Base-by-base conservation (phyloP, 2,113 vertebrate genomes). In the Cinclus mexicanus region DNA sequence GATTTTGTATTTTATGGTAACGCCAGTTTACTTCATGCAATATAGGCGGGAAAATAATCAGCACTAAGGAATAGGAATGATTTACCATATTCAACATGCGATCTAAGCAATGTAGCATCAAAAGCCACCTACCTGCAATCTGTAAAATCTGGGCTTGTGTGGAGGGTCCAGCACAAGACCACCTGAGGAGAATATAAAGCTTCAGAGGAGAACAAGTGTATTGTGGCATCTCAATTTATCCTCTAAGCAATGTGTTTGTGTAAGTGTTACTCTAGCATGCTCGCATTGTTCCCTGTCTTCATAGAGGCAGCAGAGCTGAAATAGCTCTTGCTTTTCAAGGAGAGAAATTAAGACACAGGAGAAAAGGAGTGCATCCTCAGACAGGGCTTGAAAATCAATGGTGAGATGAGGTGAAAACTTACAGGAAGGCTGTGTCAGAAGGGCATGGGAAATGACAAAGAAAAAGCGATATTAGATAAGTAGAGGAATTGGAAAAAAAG, bases 321-420 rank as follows among this genome's bases (percentile, higher is more conserved):
- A 96, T 64, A 83, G 85, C 78, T 74, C 88, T 90, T 83, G 53
- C 83, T 95, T 97, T 96, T 92, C 72, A 92, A 82, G 86, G 76
- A 87, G 65, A 89, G 79, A 92, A 96, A 92, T 95, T 92, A 96
- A 96, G 90, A 95, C 60, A 60, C 53, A 57, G 85, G 88, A 95
- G 83, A 94, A 93, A 86, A 94, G 83, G 72, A 94, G 83, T 16
- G 44, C 65, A 71, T 91, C 87, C 65, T 95, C 87, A 94, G 77
- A 79, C 74, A 85, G 59, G 74, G 57, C 89, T 95, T 87, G 88
- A 92, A 96, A 96, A 96, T 96, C 94, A 90, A 83, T 96, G 92
- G 60, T 93, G 93, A 94, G 72, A 84, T 96, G 94, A 96, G 80
- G 80, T 93, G 89, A 95, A 95, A 93, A 90, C 83, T 81, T 92